Base-by-base conservation (phyloP, 2,797 vertebrate genomes). In the Sebastes ruberrimus region DNA sequence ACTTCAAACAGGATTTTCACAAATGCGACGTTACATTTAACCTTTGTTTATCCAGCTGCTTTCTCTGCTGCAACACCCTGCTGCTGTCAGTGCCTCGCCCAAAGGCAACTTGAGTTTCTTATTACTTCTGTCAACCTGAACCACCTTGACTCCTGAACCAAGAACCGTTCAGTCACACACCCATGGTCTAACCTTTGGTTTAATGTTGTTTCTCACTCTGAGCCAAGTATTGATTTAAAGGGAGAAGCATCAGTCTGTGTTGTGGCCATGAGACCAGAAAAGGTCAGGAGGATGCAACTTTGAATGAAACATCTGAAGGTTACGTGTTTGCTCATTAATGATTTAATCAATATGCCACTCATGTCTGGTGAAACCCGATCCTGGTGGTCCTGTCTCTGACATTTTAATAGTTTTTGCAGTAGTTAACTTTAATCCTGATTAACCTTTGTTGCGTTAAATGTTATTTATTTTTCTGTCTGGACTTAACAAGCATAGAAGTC, bases 221-320 rank as follows among this genome's bases (percentile, higher is more conserved):
- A 76, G 32, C 33, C 2, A 8, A 23, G 68, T 70, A 81, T 83
- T 64, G 84, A 82, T 80, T 9, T 25, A 5, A 60, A 76, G 4
- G 5, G 53, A 71, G 83, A 56, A 56, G 53, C 75, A 64, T 77
- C 62, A 2, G 33, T 8, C 52, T 57, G 42, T 18, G 33, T 65
- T 16, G n/a, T 3, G 22, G 16, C 59, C 18, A 25, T 4, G n/a
- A 74, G 59, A 73, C n/a, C 11, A 62, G 71, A 46, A 77, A 72
- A 60, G 68, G 25, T 70, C 61, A 70, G 64, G 38, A 67, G 18
- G 66, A 66, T 23, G 9, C 25, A 10, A 2, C 32, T 64, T 27
- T 71, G 49, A 73, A n/a, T 28, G 22, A 61, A 72, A 62, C 63
- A n/a, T 65, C 53, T 66, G 57, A 74, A 68, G 33, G 52, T 35